A percentile compares a stretch with the other conserved stretches of the same genome.
phyloP scores from a whole-genome alignment of 1,140 invertebrate genomes.

The Teleogryllus occipitalis region DNA sequence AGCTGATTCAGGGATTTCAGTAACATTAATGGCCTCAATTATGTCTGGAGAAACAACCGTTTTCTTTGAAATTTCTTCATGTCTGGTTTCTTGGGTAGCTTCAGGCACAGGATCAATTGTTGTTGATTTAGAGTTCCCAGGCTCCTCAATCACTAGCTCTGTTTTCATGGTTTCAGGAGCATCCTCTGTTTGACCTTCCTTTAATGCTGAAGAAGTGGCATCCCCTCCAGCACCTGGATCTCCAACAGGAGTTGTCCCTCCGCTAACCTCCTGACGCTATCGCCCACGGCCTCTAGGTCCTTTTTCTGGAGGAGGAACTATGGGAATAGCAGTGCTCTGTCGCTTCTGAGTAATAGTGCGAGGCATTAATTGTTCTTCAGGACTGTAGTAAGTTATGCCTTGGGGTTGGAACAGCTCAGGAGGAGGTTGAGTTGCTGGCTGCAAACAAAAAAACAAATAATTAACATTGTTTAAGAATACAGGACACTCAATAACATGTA shows the following conservation, averaged over 20 bases:
- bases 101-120: not conserved
- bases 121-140: not conserved
- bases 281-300: constrained; percentile 8
- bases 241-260: not conserved
- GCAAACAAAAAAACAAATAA: constrained; percentile 13
- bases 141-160: not conserved
- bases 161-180: not conserved
- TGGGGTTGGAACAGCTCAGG: constrained; percentile 47
- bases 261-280: not conserved
- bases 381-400: constrained; percentile 48
- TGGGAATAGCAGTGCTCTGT: constrained; percentile 50
- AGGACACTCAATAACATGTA: no score
- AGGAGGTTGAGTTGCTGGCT: constrained; percentile 26
- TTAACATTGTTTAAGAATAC: constrained; percentile 24
- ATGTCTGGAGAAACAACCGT: not conserved
- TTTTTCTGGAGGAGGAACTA: constrained; percentile 47
- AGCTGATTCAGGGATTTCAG: not conserved
- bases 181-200: not conserved
- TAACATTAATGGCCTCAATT: not conserved
- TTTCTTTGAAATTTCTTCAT: not conserved
- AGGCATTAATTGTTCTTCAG: constrained; percentile 36
- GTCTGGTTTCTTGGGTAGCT: not conserved
- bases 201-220: not conserved
- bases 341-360: constrained; percentile 37
- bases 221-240: not conserved